These are phyloP conservation scores for Pterophyllum scalare DNA, from an alignment of 2,113 vertebrate species.

Conservation along the genomic window DNA sequence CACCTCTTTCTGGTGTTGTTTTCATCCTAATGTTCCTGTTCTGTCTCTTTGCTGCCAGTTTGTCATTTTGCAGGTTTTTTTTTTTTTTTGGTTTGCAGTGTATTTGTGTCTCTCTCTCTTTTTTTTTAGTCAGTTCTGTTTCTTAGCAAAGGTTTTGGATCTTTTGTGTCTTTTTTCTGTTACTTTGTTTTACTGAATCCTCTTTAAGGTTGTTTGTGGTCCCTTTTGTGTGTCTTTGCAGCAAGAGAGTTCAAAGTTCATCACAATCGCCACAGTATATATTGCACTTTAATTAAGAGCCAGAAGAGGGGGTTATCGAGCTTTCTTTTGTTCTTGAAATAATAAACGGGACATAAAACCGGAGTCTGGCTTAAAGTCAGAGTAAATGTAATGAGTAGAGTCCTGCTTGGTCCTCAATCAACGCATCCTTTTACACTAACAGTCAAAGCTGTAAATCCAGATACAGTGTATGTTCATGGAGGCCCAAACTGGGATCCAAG, in stretches of 20 bases:
- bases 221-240: neutral
- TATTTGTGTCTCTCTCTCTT: no score
- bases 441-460: neutral
- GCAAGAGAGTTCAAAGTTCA: neutral
- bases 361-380: neutral
- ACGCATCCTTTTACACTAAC: neutral
- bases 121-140: no score
- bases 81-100: neutral
- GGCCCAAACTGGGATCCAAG: neutral
- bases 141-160: neutral
- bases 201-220: rapidly evolving
- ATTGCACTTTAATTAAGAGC: neutral
- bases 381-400: neutral
- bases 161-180: neutral
- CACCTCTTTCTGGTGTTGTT: neutral
- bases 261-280: neutral
- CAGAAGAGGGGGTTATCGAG: neutral
- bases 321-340: neutral
- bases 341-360: neutral
- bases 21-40: neutral
- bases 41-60: neutral
- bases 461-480: neutral
- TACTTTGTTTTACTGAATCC: neutral
- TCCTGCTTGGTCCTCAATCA: neutral
- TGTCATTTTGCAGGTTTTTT: neutral